Percentiles rank a stretch among this genome's conserved stretches.
phyloP scores from a whole-genome alignment of 2,888 invertebrate species.

The Volucella bombylans region DNA sequence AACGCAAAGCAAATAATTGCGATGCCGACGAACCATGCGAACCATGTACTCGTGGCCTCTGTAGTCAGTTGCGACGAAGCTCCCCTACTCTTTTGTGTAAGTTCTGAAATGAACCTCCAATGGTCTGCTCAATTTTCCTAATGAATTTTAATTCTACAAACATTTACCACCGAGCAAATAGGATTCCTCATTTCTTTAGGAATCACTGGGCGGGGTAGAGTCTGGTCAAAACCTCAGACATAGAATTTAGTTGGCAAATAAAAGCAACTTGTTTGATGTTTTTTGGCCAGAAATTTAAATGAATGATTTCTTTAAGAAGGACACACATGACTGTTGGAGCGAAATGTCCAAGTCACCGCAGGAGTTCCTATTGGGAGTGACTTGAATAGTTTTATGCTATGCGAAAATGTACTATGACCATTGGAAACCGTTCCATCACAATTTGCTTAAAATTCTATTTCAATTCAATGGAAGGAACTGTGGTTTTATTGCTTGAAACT shows the following conservation, averaged over 20 bases:
- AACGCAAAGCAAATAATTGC: conserved; percentile 10
- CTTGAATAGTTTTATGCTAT: no score
- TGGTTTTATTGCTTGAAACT: no score
- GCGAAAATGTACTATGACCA: no score
- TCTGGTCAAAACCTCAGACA: conserved; percentile 36
- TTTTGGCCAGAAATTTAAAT: no score
- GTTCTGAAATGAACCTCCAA: conserved; percentile 49
- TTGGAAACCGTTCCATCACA: no score
- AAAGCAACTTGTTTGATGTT: not conserved
- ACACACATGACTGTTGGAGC: no score
- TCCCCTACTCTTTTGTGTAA: conserved; percentile 23
- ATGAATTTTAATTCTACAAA: conserved; percentile 63
- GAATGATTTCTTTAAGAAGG: no score
- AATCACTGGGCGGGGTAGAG: not conserved
- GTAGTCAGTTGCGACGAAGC: conserved; percentile 4
- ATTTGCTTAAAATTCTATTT: no score
- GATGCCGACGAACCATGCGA: not conserved
- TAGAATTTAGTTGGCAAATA: conserved; percentile 55
- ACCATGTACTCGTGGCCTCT: not conserved
- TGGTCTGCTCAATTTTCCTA: conserved; percentile 42
- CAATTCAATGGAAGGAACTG: no score
- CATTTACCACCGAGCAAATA: conserved; percentile 63
- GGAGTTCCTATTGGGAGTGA: no score
- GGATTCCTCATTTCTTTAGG: not conserved
- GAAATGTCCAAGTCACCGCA: no score